Base-by-base conservation (phyloP, 2,888 invertebrate genomes). In the Metallyticus violacea region DNA sequence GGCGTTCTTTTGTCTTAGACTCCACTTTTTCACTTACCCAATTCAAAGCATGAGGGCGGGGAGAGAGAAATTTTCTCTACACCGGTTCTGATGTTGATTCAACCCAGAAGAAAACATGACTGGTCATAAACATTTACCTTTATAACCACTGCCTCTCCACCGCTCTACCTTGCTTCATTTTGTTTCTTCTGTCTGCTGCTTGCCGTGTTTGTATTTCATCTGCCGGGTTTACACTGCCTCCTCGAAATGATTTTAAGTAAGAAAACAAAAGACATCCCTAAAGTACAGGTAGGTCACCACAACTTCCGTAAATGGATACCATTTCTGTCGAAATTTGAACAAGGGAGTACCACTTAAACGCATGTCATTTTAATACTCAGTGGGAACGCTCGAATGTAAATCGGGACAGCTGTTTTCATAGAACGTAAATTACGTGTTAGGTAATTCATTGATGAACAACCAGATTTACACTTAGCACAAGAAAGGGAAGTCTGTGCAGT, bases 261-360 rank as follows among this genome's bases (percentile, higher is more conserved):
- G 83, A 83, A 83, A 83, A 83, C 83, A 83, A 83, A 83, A 77
- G 83, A 26, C 82, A 29, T 30, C 40, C 40, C 81, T 26, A 62
- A 40, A 81, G 81, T 76, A 62, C 40, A 83, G 77, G 83, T 83
- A 76, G 83, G 83, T 83, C 82, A 82, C 82, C 82, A 82, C 29
- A 29, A 83, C 83, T 83, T 83, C 83, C 83, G 83, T 83, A 83
- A 83, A 83, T 83, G 83, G 83, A 83, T 83, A 83, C 83, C 77
- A 83, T 77, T 83, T 83, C 77, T 77, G 40, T 62, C 40, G 22
- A 15, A 62, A 62, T 62, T 62, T 62, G 40, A 62, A 62, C 40
- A 62, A 62, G 40, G 40, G 40, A 62, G 40, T 62, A 62, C 40
- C 40, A 62, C 40, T 62, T 62, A 62, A 62, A 62, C 9, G 22